These are phyloP conservation scores for Megalops atlanticus DNA, from an alignment of 2,113 vertebrate genomes.

Conservation along the genomic window DNA sequence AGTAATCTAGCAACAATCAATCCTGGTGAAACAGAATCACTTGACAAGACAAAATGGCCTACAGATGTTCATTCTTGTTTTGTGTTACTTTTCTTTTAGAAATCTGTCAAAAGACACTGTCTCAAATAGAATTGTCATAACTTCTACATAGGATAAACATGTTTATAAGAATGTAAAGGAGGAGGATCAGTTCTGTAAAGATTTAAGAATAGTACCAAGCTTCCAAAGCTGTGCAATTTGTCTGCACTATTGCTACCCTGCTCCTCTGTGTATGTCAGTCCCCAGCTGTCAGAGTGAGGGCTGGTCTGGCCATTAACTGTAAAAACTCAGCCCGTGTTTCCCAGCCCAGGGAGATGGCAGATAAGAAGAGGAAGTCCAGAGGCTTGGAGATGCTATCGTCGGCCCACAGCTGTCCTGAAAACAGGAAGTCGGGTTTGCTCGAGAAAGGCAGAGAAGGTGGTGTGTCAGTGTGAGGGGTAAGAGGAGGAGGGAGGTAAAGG, in stretches of 20 bases:
- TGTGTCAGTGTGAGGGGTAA: neutral
- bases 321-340: slow-evolving; percentile 56
- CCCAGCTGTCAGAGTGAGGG: slow-evolving; percentile 54
- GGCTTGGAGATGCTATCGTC: slow-evolving; percentile 74
- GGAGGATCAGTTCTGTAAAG: no score
- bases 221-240: no score
- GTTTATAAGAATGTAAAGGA: no score
- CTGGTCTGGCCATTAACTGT: slow-evolving; percentile 63
- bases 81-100: neutral
- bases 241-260: neutral
- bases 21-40: neutral
- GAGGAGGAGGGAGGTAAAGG: neutral
- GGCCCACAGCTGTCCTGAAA: slow-evolving; percentile 68
- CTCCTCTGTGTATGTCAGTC: neutral
- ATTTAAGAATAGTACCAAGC: no score
- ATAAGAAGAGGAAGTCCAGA: slow-evolving; percentile 75
- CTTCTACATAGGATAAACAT: no score
- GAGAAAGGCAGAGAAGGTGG: slow-evolving; percentile 43
- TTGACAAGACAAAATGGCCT: neutral
- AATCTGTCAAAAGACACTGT: no score
- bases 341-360: slow-evolving; percentile 65
- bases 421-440: slow-evolving; percentile 62
- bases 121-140: no score
- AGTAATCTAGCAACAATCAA: neutral
- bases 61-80: neutral